These are phyloP conservation scores for Sminthurinus signatus DNA, from an alignment of 1,140 invertebrate species.

Conservation along the genomic window DNA sequence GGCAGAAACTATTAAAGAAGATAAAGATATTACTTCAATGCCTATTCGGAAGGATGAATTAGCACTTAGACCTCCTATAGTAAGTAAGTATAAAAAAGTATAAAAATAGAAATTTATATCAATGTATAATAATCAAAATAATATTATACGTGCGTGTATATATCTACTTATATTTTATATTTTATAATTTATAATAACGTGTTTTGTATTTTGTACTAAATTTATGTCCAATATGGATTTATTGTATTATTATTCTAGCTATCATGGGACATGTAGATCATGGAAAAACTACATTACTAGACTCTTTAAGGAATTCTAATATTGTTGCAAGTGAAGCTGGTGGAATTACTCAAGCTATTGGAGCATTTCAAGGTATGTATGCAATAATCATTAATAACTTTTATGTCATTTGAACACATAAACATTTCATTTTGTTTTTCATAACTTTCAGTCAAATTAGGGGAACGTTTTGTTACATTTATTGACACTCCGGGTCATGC, in stretches of 20 bases:
- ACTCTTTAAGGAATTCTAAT: conserved; percentile 75
- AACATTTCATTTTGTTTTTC: conserved; percentile 3
- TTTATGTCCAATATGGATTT: no score
- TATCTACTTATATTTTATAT: no score
- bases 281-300: conserved; percentile 89
- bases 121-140: no score
- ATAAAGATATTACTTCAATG: conserved; percentile 19
- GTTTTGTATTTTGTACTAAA: no score
- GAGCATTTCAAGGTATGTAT: conserved; percentile 70
- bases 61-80: conserved; percentile 71
- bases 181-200: no score
- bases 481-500: conserved; percentile 99
- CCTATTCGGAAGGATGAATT: conserved; percentile 48
- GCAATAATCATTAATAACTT: no score
- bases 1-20: conserved; percentile 32
- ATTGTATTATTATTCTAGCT: no score
- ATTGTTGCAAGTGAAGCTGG: conserved; percentile 91
- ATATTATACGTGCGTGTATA: no score
- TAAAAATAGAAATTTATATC: no score
- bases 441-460: conserved; percentile 44
- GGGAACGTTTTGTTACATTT: conserved; percentile 64
- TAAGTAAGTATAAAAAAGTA: no score
- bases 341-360: conserved; percentile 99
- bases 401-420: not conserved
- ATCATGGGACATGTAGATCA: conserved; percentile 99